Conservation (phyloP, 1,140 invertebrate genomes). For the Zaprionus camerounensis region DNA sequence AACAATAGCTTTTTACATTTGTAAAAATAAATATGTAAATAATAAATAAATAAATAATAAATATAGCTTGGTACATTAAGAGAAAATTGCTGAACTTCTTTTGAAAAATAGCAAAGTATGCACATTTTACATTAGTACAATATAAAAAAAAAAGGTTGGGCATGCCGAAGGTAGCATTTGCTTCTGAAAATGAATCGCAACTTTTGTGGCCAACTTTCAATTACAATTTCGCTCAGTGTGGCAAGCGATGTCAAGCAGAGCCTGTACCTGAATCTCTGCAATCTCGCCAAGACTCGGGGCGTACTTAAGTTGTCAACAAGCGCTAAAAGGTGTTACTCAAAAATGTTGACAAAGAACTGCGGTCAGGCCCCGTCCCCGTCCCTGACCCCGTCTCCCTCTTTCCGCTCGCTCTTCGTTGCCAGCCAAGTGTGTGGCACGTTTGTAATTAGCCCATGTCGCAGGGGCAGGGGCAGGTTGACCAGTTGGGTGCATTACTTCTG, state of each 20-base stretch:
- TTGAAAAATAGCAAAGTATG: no score
- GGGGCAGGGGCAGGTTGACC: not conserved
- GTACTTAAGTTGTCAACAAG: conserved; percentile 47
- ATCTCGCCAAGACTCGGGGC: conserved; percentile 5
- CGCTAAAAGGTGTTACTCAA: conserved; percentile 43
- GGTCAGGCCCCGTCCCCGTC: conserved; percentile 11
- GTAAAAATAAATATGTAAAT: no score
- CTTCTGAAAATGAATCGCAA: no score
- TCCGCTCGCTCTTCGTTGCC: not conserved
- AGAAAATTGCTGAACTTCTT: no score
- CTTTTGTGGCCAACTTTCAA: no score
- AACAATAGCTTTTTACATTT: no score
- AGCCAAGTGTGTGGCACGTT: conserved; percentile 16
- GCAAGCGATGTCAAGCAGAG: not conserved
- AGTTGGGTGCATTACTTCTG: conserved; percentile 33
- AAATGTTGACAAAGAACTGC: conserved; percentile 40
- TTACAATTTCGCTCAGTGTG: conserved; percentile 1
- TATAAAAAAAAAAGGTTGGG: no score
- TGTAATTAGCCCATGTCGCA: conserved; percentile 37
- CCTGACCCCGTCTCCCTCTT: no score
- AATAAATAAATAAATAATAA: no score
- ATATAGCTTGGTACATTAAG: no score
- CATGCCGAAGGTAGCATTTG: no score
- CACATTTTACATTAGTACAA: no score
- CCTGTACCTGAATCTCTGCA: conserved; percentile 4